Base-by-base conservation (phyloP, 2,888 invertebrate genomes). In the Machimus rusticus region DNA sequence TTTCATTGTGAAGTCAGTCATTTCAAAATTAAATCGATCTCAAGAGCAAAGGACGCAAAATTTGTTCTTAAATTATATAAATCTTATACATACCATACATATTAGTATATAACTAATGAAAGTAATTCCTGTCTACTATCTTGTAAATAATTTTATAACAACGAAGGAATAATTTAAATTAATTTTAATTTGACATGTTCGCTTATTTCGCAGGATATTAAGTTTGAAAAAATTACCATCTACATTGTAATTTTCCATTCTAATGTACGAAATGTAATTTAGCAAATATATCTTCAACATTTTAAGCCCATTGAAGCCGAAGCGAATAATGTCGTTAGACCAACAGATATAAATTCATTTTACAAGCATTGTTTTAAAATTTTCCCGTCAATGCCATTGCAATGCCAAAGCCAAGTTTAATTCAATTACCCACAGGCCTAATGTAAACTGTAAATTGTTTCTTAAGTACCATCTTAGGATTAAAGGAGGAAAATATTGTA, bases 381-480 rank as follows among this genome's bases (percentile, higher is more conserved):
- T n/a, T n/a, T 23, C 28, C 28, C 43, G 19, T 12, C n/a, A 66
- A 66, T 66, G 28, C 78, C 28, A 19, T 23, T n/a, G 76, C 39
- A 12, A 66, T 66, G 12, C 46, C 19, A 19, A 31, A 8, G 76
- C 39, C 8, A 82, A 82, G 19, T 31, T 19, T 39, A 82, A 57
- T 82, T 37, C 82, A 82, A 82, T 82, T 82, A 57, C 39, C 57
- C 55, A 2, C 66, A 66, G 37, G 82, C 82, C 57, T 57, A 78
- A 76, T 37, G 39, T 39, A 37, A 23, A 37, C 82, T 82, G 57
- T 82, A 66, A 82, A 82, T 82, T 82, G 82, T 82, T 82, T 34
- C 82, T 57, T 82, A 57, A 82, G 82, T 23, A 82, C 66, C 82
- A 57, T 82, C 82, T 82, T 82, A 55, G 57, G 66, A 82, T 82